phyloP scores from a whole-genome alignment of 2,797 vertebrate species.

The Lophius americanus region DNA sequence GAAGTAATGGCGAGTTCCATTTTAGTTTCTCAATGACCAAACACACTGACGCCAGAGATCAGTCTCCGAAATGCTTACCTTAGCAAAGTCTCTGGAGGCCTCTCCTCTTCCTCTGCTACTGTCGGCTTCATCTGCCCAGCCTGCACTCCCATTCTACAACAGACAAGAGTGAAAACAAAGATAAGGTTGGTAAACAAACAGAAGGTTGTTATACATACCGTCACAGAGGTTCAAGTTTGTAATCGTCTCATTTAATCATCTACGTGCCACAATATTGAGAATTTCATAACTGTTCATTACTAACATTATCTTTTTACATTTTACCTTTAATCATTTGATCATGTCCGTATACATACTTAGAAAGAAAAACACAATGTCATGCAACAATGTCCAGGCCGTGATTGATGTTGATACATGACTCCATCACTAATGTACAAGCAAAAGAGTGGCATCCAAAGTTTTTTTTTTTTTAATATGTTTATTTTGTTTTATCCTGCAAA shows the following conservation, averaged over 20 bases:
- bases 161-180: conserved; percentile 40
- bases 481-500: conserved; percentile 4
- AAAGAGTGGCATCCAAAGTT: background rate
- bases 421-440: background rate
- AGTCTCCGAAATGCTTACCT: conserved; percentile 81
- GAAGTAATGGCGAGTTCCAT: background rate
- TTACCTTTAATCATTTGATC: background rate
- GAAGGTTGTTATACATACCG: background rate
- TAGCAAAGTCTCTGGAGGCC: conserved; percentile 95
- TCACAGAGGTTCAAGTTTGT: background rate
- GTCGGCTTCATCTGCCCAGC: conserved; percentile 91
- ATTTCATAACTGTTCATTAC: background rate
- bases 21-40: background rate
- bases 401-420: background rate
- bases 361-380: background rate
- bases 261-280: background rate
- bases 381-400: background rate
- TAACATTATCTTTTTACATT: background rate
- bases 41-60: conserved; percentile 7
- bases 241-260: background rate
- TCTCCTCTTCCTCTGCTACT: conserved; percentile 89
- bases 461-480: background rate
- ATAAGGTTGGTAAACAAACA: conserved; percentile 14
- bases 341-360: background rate
- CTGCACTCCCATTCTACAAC: conserved; percentile 85